Evolutionary conservation across 2,113 vertebrate species (phyloP), one percentile per base, ranked within the genome.

Genomic region (Zapornia atra): DNA sequence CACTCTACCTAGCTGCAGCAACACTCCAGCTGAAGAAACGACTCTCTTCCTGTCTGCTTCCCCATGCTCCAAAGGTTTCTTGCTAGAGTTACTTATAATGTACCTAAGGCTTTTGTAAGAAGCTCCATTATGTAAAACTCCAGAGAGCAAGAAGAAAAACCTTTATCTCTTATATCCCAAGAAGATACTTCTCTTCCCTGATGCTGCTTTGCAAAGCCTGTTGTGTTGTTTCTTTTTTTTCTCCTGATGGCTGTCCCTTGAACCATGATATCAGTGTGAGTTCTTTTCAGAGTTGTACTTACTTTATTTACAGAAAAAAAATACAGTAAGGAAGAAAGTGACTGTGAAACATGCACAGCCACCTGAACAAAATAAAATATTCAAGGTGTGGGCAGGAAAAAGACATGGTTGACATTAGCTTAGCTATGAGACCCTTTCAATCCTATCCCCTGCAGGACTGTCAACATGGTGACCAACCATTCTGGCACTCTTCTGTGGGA

Each of bases 391-490:
- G 33, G 53, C 48, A 89, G 44, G 61, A 75, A 88, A 59, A 73
- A 46, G 44, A 79, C 86, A 71, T 40, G 9, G 21, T 57, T 86
- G 26, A 91, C 34, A 63, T 59, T 68, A 75, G 24, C 19, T 92
- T 53, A 82, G 69, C 40, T 42, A 82, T 11, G 26, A 88, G 50
- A 61, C 13, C 19, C 17, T 94, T 63, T 88, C 72, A 85, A 65
- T 94, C 65, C 44, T 72, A 17, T 42, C n/a, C 57, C 28, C 57
- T 59, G 77, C 44, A 92, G 61, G n/a, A 89, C 78, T 88, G 66
- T 86, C 90, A 80, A 11, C 42, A 33, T 68, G 26, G 77, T 87
- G 61, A 89, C 86, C 95, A 87, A 42, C 53, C 48, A 79, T 91
- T 60, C 80, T 91, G 95, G 83, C 86, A 68, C 8, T 48, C 34